Percentiles rank a stretch among this genome's conserved stretches.
Evolutionary conservation across 2,888 invertebrate genomes (phyloP).

Genomic region (Abrostola triplasia): DNA sequence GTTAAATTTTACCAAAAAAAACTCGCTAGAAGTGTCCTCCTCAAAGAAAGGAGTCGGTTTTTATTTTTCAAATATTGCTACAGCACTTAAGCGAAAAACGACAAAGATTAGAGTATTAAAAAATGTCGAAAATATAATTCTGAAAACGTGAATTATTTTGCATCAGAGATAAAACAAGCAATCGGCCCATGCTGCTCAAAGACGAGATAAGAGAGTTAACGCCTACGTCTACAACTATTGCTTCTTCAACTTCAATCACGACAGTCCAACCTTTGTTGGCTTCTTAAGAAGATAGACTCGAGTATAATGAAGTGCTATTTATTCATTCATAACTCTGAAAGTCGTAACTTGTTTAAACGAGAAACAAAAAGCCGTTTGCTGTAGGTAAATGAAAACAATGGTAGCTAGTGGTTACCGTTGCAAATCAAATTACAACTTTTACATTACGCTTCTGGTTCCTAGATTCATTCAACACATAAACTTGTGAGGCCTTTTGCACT

Average conservation of each 20-base stretch:
- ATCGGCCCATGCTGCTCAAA: too few relatives aligned
- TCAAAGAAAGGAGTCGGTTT: too few relatives aligned
- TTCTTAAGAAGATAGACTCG: slow-evolving; percentile 49
- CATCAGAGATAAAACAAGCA: too few relatives aligned
- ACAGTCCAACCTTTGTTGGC: slow-evolving; percentile 49
- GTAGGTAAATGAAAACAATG: slow-evolving; percentile 74
- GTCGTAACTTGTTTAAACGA: slow-evolving; percentile 67
- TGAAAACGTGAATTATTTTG: too few relatives aligned
- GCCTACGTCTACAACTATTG: neutral
- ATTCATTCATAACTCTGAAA: slow-evolving; percentile 69
- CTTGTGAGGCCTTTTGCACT: slow-evolving; percentile 82
- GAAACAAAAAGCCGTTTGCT: slow-evolving; percentile 68
- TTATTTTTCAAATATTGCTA: too few relatives aligned
- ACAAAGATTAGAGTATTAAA: too few relatives aligned
- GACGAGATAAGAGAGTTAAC: too few relatives aligned
- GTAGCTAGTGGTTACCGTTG: slow-evolving; percentile 71
- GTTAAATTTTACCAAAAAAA: too few relatives aligned
- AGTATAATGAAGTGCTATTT: slow-evolving; percentile 64
- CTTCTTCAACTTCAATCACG: slow-evolving; percentile 40
- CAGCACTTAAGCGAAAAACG: too few relatives aligned
- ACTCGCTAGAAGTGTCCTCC: too few relatives aligned
- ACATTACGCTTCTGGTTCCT: slow-evolving; percentile 73
- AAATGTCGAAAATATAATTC: too few relatives aligned
- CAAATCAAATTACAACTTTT: slow-evolving; percentile 83
- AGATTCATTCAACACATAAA: slow-evolving; percentile 81